Conservation (phyloP, 2,113 vertebrate species). For the Gulo gulo region DNA sequence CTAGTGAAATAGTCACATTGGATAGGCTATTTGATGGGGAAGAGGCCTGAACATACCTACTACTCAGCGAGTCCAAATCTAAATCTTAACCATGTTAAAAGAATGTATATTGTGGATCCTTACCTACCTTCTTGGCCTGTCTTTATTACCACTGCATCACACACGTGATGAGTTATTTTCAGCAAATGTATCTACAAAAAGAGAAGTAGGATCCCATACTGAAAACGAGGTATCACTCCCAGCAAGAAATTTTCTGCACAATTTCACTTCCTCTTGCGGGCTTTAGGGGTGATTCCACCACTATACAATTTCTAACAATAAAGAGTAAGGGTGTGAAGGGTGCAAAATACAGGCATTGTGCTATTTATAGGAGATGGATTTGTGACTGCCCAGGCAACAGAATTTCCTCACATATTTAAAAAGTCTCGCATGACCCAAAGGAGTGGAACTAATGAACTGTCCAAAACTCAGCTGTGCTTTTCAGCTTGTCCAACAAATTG, state of each 20-base stretch:
- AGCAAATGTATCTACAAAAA: conserved; percentile 40
- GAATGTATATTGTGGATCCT: neutral
- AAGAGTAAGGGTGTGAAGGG: neutral
- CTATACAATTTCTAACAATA: neutral
- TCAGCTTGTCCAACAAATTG: conserved; percentile 25
- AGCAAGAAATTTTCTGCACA: neutral
- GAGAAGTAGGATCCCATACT: neutral
- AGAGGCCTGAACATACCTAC: neutral
- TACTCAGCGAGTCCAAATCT: neutral
- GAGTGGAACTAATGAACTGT: conserved; percentile 40
- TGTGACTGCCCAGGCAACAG: neutral
- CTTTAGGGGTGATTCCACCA: neutral
- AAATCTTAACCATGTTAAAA: conserved; percentile 31
- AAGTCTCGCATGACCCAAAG: neutral
- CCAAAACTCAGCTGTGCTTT: conserved; percentile 51
- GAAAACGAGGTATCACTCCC: neutral
- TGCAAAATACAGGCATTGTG: conserved; percentile 3
- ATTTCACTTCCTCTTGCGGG: neutral
- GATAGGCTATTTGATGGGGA: neutral
- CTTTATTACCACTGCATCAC: conserved; percentile 8
- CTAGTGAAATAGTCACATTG: neutral
- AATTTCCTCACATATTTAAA: conserved; percentile 24
- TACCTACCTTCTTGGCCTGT: neutral
- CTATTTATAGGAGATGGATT: neutral
- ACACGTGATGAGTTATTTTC: neutral